A percentile compares a stretch with the other conserved stretches of the same genome.
Evolutionary conservation across 2,888 invertebrate genomes (phyloP).

Genomic region (Synergus laeviventris): DNA sequence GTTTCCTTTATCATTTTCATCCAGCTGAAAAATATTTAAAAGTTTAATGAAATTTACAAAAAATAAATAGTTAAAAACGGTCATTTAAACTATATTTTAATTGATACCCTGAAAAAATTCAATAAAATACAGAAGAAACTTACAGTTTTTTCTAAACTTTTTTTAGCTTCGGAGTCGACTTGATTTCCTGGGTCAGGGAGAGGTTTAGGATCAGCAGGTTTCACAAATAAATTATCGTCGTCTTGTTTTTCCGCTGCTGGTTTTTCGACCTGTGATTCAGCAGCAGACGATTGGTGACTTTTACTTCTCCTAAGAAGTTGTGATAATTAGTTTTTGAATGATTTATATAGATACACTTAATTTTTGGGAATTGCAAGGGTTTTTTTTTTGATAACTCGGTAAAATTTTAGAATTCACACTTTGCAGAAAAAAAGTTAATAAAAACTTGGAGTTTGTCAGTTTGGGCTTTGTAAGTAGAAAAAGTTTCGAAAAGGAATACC

Average conservation of each 20-base stretch:
- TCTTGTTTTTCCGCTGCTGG: conserved; percentile 52
- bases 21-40: conserved; percentile 69
- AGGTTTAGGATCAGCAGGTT: conserved; percentile 69
- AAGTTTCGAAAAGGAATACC: not conserved
- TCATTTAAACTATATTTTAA: not conserved
- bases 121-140: conserved; percentile 43
- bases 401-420: not conserved
- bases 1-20: conserved; percentile 71
- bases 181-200: conserved; percentile 59
- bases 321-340: not conserved
- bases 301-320: conserved; percentile 65
- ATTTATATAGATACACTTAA: not conserved
- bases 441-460: not conserved
- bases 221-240: conserved; percentile 68
- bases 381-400: not conserved
- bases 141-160: conserved; percentile 65
- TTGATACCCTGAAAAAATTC: not conserved
- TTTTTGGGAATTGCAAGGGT: not conserved
- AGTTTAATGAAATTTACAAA: too few species aligned
- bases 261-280: conserved; percentile 61
- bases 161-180: conserved; percentile 59
- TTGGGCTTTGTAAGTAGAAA: not conserved
- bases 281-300: conserved; percentile 63
- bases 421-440: not conserved
- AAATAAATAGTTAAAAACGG: not conserved